Base-by-base conservation (phyloP, 2,113 vertebrate genomes). In the Varanus salvator region DNA sequence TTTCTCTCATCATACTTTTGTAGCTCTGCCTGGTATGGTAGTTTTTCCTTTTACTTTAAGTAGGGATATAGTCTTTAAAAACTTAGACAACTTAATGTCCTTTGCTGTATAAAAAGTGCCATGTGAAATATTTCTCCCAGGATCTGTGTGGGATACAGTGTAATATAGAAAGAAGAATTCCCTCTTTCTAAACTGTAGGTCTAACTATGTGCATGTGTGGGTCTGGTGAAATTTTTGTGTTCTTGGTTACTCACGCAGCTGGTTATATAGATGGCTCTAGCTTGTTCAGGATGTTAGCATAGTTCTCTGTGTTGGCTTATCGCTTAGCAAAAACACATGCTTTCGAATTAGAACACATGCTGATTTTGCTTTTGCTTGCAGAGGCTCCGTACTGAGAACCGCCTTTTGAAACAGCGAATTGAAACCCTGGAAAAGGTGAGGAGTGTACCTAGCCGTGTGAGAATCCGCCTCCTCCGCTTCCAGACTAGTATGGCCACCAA, bases 361-460 rank as follows among this genome's bases (percentile, higher is more conserved):
- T 91, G 66, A 75, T 74, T 64, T 74, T 88, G 84, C 52, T 31
- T 86, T 92, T 60, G n/a, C 34, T 57, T 52, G 19, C 90, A 99
- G 98, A 97, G 98, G 86, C 96, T 99, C 84, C 97, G 98, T 82
- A 99, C 98, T 2, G 98, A 99, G 94, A 99, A 99, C 96, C 93
- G 98, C 29, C 98, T 99, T 78, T 97, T 99, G 85, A 99, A 99
- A 93, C 98, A 99, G 93, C 98, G 98, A 89, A 99, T 99, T 1
- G 98, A 99, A 91, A 99, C 98, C 1, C 95, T 99, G 52, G 98
- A 99, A 96, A 99, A 99, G 98, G 98, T 99, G 92, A 97, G 96
- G 9, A 60, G 75, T 0, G 0, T 3, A 3, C 29, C 86, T 17
- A 3, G 50, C 89, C 60, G 69, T 80, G n/a, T 87, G 71, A n/a